Evolutionary conservation across 35 echinoderm and acorn worm species (phyloP), one percentile per base, ranked within the genome.

Genomic region (Apostichopus japonicus): DNA sequence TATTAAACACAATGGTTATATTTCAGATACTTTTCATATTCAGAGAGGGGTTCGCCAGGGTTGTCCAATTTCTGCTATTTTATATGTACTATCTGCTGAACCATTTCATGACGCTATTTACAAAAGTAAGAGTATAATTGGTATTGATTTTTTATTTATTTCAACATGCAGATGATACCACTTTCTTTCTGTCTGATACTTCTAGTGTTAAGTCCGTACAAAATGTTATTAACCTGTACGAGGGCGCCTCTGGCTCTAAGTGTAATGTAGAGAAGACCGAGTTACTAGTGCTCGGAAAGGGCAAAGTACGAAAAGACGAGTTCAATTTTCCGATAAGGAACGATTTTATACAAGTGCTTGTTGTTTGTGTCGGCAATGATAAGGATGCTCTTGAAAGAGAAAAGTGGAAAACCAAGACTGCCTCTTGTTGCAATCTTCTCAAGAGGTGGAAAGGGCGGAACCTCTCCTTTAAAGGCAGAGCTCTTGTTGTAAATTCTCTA

Each of bases 91-190:
- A 54, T 44, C 51, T 54, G 92, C 92, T 6, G 92, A 87, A 24
- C 72, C 82, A 44, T 62, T 88, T 58, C 77, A 80, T 14, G 56
- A 52, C 24, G 79, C 79, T 24, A 82, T 80, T 51, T 14, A 15
- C 21, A 59, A 25, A 10, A 23, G 21, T 79, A 44, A 90, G 8
- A 16, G 33, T 67, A 79, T 91, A 10, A 6, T 2, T 62, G 59
- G 91, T 52, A n/a, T 79, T 56, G 4, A 80, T 16, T 79, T 92
- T 65, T 14, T 78, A 57, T 55, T 78, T 93, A 19, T 87, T 72
- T 78, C 84, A 93, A 67, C 83, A 93, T 63, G 92, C 92, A 51
- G 92, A 93, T 25, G 92, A 88, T 53, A 93, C 84, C 1, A 93
- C 83, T 15, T 86, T 93, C 55, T 73, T 75, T 93, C 52, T 79